These are phyloP conservation scores for Siderastrea radians DNA, from an alignment of 92 coral and sea anemone genomes.

Conservation along the genomic window DNA sequence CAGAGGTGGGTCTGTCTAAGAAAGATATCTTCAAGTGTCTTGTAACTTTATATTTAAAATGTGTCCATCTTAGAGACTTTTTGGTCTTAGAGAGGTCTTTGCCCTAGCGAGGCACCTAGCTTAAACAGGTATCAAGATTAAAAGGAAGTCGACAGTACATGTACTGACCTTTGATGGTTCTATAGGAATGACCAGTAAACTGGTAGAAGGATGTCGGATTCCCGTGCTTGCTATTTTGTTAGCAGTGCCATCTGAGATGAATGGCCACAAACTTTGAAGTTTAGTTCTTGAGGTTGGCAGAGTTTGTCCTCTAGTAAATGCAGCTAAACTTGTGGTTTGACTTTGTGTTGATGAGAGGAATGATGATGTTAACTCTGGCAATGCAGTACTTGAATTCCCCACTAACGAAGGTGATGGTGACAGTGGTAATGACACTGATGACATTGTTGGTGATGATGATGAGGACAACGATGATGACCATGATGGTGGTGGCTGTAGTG, in stretches of 20 bases:
- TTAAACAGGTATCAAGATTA: too few relatives aligned
- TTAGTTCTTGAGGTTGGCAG: too few relatives aligned
- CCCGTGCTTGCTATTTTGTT: too few relatives aligned
- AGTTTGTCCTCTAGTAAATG: background rate
- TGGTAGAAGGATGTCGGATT: background rate
- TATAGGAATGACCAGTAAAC: background rate
- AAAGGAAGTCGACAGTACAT: too few relatives aligned
- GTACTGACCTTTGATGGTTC: background rate
- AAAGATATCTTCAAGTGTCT: too few relatives aligned
- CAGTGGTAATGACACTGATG: background rate
- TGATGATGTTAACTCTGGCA: background rate
- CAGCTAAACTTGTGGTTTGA: background rate
- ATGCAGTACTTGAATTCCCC: background rate
- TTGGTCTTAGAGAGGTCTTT: too few relatives aligned
- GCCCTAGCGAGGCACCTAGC: too few relatives aligned
- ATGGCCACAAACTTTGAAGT: too few relatives aligned
- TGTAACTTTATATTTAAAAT: too few relatives aligned
- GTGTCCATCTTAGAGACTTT: too few relatives aligned
- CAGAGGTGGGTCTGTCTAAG: too few relatives aligned
- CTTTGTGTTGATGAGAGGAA: background rate
- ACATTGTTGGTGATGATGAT: background rate
- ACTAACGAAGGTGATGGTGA: background rate
- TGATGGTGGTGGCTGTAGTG: background rate
- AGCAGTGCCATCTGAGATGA: too few relatives aligned
- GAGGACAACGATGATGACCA: background rate